phyloP scores from a whole-genome alignment of 2,888 invertebrate species.

The Argyresthia albistria region DNA sequence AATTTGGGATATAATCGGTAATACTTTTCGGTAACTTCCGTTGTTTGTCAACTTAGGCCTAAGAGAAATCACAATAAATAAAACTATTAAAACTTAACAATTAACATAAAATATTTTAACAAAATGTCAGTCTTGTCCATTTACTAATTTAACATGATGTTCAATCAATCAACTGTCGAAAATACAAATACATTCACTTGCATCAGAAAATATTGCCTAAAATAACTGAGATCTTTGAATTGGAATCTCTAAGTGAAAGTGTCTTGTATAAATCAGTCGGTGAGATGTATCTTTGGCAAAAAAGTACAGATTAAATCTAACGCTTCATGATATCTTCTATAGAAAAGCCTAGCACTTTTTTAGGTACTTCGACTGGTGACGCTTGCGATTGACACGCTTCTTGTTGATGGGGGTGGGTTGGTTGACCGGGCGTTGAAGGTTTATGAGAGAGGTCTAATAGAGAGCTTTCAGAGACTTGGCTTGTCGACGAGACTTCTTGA shows the following conservation, averaged over 20 bases:
- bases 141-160: constrained; percentile 8
- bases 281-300: constrained; percentile 16
- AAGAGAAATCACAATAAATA: constrained; percentile 61
- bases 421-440: constrained; percentile 41
- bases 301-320: constrained; percentile 42
- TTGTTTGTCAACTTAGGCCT: constrained; percentile 42
- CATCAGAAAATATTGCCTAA: too few species aligned
- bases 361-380: constrained; percentile 52
- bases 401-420: constrained; percentile 31
- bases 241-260: constrained; percentile 2
- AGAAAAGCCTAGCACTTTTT: constrained; percentile 79
- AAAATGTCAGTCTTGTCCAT: constrained; percentile 54
- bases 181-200: too few species aligned
- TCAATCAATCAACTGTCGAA: not conserved
- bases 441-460: constrained; percentile 73
- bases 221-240: constrained; percentile 1
- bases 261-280: constrained; percentile 21
- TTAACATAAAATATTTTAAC: constrained; percentile 30
- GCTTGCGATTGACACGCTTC: constrained; percentile 29
- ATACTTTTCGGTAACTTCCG: constrained; percentile 70
- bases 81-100: constrained; percentile 61
- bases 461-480: constrained; percentile 54
- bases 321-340: constrained; percentile 93
- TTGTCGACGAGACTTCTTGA: constrained; percentile 66
- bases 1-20: constrained; percentile 56